Conservation (phyloP, 2,888 invertebrate genomes). For the Lepetodrilus schrolli region DNA sequence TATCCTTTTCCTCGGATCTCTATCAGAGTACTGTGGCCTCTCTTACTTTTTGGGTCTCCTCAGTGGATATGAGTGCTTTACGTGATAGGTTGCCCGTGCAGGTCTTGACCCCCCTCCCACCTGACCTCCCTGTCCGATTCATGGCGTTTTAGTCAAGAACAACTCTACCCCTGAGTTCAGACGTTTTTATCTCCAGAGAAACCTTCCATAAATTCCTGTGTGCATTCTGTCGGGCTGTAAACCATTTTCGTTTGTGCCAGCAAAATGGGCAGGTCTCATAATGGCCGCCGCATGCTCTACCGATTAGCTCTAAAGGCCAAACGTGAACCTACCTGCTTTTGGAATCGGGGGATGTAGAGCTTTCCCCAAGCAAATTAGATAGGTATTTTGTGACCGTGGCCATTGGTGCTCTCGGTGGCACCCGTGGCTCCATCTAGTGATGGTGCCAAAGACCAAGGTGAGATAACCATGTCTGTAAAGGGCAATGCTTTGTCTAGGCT, state of each 20-base stretch:
- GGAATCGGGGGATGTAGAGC: background rate
- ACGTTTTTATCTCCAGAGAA: conserved; percentile 14
- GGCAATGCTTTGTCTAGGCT: too few relatives aligned
- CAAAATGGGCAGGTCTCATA: background rate
- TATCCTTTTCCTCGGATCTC: too few relatives aligned
- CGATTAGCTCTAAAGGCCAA: conserved; percentile 14
- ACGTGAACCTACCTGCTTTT: conserved; percentile 9
- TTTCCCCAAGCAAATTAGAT: conserved; percentile 7
- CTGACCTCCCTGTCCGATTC: too few relatives aligned
- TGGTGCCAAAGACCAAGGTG: background rate
- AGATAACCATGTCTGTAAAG: background rate
- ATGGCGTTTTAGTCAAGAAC: conserved; percentile 20
- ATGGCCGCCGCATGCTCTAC: background rate
- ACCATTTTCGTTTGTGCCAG: conserved; percentile 7
- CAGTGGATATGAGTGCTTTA: too few relatives aligned
- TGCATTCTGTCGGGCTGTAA: conserved; percentile 17
- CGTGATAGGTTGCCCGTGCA: too few relatives aligned
- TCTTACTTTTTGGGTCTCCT: too few relatives aligned
- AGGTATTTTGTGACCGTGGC: conserved; percentile 20
- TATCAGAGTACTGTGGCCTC: too few relatives aligned
- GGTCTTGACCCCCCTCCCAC: too few relatives aligned
- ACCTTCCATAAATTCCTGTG: conserved; percentile 7
- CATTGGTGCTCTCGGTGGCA: conserved; percentile 5
- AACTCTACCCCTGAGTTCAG: conserved; percentile 10
- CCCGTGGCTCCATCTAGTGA: background rate